Evolutionary conservation across 2,888 invertebrate species (phyloP).

Genomic region (Rhamnusium bicolor): DNA sequence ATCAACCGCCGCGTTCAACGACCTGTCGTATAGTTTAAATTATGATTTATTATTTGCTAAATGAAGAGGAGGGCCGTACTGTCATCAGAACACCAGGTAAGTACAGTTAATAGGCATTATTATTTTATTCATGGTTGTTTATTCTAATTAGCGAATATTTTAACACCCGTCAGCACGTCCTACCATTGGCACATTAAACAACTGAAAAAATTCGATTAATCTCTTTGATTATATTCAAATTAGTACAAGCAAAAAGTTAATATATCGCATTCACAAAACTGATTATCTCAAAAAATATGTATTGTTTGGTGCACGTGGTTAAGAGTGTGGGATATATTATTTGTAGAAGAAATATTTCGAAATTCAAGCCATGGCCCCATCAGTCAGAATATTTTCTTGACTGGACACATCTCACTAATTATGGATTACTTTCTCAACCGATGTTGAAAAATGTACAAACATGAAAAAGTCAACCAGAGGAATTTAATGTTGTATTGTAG

Average conservation of each 20-base stretch:
- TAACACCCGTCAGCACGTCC: constrained; percentile 5
- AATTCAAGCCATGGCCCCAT: too few species aligned
- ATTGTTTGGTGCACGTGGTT: too few species aligned
- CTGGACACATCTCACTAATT: too few species aligned
- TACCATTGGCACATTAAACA: background rate
- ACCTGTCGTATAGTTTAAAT: constrained; percentile 16
- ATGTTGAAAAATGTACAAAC: too few species aligned
- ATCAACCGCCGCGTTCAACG: constrained; percentile 27
- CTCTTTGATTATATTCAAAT: background rate
- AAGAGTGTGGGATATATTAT: too few species aligned
- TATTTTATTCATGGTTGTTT: constrained; percentile 19
- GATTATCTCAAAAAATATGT: too few species aligned
- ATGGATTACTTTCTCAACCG: too few species aligned
- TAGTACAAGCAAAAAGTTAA: background rate
- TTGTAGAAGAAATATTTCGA: too few species aligned
- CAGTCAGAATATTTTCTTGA: too few species aligned
- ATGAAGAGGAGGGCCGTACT: constrained; percentile 23
- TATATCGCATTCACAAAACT: background rate
- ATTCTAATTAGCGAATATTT: constrained; percentile 18
- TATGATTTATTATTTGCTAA: constrained; percentile 27
- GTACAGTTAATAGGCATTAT: constrained; percentile 12
- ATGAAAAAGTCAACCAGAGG: too few species aligned
- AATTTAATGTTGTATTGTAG: too few species aligned
- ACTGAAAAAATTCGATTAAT: background rate
- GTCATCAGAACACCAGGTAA: background rate